Conservation (phyloP, 2,113 vertebrate genomes). For the Nycticorax nycticorax region DNA sequence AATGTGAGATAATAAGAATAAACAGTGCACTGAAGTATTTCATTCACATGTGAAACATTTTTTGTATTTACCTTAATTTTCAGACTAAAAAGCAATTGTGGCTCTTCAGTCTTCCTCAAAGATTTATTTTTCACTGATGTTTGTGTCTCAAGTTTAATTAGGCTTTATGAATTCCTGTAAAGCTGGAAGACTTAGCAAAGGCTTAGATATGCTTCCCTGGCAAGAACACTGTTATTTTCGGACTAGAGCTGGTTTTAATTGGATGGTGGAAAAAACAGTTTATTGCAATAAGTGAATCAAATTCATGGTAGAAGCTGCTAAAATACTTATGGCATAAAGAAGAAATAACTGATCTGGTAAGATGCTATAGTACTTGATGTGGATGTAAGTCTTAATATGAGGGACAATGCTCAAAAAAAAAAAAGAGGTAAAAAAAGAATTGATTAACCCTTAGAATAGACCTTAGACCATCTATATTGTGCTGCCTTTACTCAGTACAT, state of each 20-base stretch:
- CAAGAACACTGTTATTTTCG: background rate
- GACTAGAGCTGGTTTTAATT: constrained; percentile 15
- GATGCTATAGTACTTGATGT: background rate
- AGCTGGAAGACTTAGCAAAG: background rate
- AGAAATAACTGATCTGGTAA: constrained; percentile 11
- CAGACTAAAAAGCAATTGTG: background rate
- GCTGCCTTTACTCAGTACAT: background rate
- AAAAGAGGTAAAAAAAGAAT: background rate
- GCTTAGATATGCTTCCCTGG: constrained; percentile 28
- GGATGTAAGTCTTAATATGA: background rate
- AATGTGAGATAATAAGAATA: constrained; percentile 26
- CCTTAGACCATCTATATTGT: background rate
- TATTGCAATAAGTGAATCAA: constrained; percentile 16
- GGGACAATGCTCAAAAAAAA: background rate
- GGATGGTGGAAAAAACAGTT: background rate
- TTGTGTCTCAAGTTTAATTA: constrained; percentile 16
- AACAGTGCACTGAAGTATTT: background rate
- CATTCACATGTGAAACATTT: background rate
- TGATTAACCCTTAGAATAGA: background rate
- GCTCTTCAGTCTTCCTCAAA: background rate
- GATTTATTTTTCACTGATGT: background rate
- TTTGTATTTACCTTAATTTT: background rate
- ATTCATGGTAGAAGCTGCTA: constrained; percentile 4
- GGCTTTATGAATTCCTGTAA: constrained; percentile 9
- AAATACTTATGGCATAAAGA: constrained; percentile 41